Percentiles rank a stretch among this genome's conserved stretches.
Evolutionary conservation across 2,113 vertebrate species (phyloP).

Genomic region (Megaptera novaeangliae): DNA sequence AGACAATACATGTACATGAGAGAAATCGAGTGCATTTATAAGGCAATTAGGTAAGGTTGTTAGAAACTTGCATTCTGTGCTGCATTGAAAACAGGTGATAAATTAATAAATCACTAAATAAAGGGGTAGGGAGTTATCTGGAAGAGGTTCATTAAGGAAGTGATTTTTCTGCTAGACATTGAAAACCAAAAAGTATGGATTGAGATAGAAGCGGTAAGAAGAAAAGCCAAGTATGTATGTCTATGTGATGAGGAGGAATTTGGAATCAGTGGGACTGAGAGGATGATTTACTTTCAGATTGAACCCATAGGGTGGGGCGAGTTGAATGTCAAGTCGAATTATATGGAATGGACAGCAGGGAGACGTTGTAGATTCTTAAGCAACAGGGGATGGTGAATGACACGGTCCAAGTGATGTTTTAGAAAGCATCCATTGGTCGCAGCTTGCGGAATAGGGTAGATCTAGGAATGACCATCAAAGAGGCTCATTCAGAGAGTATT

Average conservation of each 20-base stretch:
- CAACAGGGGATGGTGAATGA: background rate
- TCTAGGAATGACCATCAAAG: background rate
- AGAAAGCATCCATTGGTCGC: background rate
- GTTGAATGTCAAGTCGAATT: background rate
- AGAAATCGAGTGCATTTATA: background rate
- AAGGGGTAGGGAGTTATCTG: background rate
- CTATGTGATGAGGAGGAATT: background rate
- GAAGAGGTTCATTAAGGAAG: background rate
- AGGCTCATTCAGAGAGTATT: background rate
- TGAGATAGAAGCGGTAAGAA: background rate
- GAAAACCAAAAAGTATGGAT: background rate
- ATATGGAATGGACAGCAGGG: background rate
- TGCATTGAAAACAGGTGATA: background rate
- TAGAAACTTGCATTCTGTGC: background rate
- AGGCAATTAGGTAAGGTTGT: conserved; percentile 3
- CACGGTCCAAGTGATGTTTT: background rate
- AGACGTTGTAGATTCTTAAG: background rate
- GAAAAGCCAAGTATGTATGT: background rate
- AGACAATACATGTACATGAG: background rate
- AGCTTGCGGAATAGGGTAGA: background rate
- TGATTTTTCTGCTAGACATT: background rate
- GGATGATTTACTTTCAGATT: background rate
- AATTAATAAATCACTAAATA: background rate
- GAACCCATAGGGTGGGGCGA: background rate
- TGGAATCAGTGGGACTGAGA: background rate